Evolutionary conservation across 2,888 invertebrate genomes (phyloP), one percentile per base, ranked within the genome.

Genomic region (Trissoscelio sp.): DNA sequence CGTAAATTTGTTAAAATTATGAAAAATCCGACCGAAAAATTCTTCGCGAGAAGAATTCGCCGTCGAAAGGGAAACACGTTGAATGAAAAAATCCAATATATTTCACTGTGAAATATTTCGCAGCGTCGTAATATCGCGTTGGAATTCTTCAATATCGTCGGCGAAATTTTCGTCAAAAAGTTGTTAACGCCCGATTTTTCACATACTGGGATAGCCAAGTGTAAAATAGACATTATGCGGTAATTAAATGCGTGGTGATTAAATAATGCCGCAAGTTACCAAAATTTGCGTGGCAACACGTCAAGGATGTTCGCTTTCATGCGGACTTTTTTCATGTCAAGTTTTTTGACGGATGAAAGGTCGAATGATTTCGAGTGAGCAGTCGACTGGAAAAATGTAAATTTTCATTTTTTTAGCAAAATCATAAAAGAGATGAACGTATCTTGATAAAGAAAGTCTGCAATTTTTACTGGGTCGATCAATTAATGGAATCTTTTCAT

Each of bases 71-170:
- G 55, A 62, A 69, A 73, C 67, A 39, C 18, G 73, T 20, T 37
- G 42, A 46, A 79, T 60, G 46, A 74, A 79, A 79, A 79, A 79
- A 79, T 53, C 39, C 79, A 75, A 80, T 69, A 80, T 80, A 75
- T 80, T 70, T 12, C 44, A 46, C 44, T 5, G 67, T 31, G 60
- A 74, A 74, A 80, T 69, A 80, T 69, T 48, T 69, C 62, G 22
- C 62, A 48, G 57, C 64, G 28, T 67, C 55, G 57, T 75, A 75
- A 75, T 80, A 80, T 75, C 48, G 53, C 69, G 28, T n/a, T 44
- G 75, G 75, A 75, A 80, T 75, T 62, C 73, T 66, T 80, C 75
- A 80, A 80, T 80, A 80, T 70, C 53, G 62, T 24, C 37, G 44
- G 28, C 12, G 53, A 73, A 73, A 66, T 79, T 79, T 67, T 55